Conservation (phyloP, 2,888 invertebrate species). For the Galerucella pusilla region DNA sequence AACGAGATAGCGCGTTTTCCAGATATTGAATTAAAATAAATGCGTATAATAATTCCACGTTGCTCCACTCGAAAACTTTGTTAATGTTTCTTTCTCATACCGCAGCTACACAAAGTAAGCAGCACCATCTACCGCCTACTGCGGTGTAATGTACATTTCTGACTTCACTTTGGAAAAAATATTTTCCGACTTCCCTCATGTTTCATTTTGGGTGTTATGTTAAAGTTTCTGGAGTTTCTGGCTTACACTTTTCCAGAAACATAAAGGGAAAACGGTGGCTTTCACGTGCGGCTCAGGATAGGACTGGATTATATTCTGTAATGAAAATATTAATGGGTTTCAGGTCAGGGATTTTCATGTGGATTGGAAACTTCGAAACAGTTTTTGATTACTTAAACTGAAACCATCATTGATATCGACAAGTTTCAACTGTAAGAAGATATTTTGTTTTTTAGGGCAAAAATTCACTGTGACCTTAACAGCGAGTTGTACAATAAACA, state of each 20-base stretch:
- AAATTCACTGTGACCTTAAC: no score
- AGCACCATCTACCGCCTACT: constrained; percentile 23
- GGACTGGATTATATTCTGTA: constrained; percentile 15
- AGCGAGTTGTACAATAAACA: no score
- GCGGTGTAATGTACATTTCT: constrained; percentile 33
- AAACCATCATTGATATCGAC: no score
- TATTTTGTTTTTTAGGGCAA: no score
- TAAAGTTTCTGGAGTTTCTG: constrained; percentile 35
- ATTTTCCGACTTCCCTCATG: constrained; percentile 34
- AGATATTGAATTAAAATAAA: constrained; percentile 35
- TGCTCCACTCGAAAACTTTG: constrained; percentile 25
- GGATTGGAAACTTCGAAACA: no score
- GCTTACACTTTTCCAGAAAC: constrained; percentile 30
- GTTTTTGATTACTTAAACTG: no score
- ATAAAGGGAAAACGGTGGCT: constrained; percentile 24
- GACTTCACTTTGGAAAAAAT: constrained; percentile 32
- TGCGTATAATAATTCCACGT: constrained; percentile 33
- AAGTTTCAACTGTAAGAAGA: neutral
- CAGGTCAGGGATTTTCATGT: no score
- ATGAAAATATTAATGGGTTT: neutral
- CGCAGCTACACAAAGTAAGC: constrained; percentile 25
- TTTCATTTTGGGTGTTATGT: constrained; percentile 38
- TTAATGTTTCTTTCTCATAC: constrained; percentile 31
- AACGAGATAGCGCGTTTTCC: constrained; percentile 13
- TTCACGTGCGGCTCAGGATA: constrained; percentile 13